Conservation (phyloP, 2,113 vertebrate genomes). For the Spea multiplicata region DNA sequence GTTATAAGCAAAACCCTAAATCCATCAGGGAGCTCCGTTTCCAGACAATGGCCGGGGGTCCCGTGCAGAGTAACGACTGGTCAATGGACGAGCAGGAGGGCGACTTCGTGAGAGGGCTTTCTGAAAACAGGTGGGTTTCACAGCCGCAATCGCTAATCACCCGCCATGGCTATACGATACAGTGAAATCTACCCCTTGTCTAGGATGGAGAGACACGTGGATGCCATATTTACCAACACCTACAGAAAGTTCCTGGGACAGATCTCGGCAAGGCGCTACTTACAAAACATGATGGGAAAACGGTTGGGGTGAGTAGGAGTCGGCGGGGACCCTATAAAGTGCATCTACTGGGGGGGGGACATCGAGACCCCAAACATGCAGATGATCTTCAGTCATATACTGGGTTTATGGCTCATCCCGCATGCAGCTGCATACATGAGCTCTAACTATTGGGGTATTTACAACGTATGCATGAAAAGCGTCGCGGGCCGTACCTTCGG, state of each 20-base stretch:
- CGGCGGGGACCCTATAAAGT: background rate
- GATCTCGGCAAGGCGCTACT: conserved; percentile 83
- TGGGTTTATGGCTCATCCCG: no score
- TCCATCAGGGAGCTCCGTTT: conserved; percentile 47
- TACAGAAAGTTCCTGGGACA: conserved; percentile 90
- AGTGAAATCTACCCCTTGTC: background rate
- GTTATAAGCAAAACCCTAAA: conserved; percentile 30
- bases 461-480: no score
- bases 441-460: no score
- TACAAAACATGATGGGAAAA: conserved; percentile 88
- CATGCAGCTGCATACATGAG: no score
- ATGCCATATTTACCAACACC: conserved; percentile 90
- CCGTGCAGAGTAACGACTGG: conserved; percentile 36
- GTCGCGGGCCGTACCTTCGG: no score
- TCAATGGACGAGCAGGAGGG: conserved; percentile 42
- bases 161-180: no score
- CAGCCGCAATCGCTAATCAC: background rate
- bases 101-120: conserved; percentile 45
- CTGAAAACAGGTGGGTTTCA: conserved; percentile 62
- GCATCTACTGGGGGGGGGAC: no score
- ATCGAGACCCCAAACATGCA: no score
- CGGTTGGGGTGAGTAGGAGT: conserved; percentile 72
- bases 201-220: conserved; percentile 83
- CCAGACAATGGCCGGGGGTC: conserved; percentile 49
- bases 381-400: no score